Evolutionary conservation across 1,140 invertebrate species (phyloP), one percentile per base, ranked within the genome.

Genomic region (Drosophila willistoni): DNA sequence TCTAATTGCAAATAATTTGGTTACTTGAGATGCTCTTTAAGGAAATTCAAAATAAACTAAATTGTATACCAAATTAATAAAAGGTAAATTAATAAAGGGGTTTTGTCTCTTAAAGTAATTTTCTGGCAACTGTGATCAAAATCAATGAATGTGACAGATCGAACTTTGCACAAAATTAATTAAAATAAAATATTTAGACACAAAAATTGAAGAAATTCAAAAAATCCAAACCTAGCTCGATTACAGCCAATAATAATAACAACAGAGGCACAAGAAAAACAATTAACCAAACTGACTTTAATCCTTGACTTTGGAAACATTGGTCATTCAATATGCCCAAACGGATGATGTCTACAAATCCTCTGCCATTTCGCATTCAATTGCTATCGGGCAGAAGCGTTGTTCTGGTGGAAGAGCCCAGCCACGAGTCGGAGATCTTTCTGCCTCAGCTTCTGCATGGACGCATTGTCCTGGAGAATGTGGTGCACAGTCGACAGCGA

Each of bases 391-490:
- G 68, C 47, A 68, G 51, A 17, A 68, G 56, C 19, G 36, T 80
- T 1, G 62, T 77, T 7, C 19, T 77, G 14, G 77, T 73, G 41
- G 67, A 73, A 19, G 34, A 39, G 12, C 9, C 6, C 1, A 64
- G 67, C 7, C 25, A 68, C n/a, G 77, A 80, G 17, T 70, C 77
- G 7, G 77, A 80, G 64, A 73, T 80, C 51, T 80, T 80, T 68
- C 1, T 77, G 13, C 77, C 77, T 2, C 44, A 68, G 7, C 22
- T 77, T 13, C 25, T 34, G 1, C 12, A 61, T 4, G 55, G 56
- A n/a, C 70, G 63, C 14, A 36, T 79, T 47, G 9, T 2, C 1
- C 36, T 79, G 5, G 25, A 19, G 6, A 80, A 80, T 65, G 64
- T 73, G 14, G 62, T 79, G 12, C 14, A 13, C 22, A 68, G 51